Evolutionary conservation across 2,113 vertebrate species (phyloP).

Genomic region (Pterocles orientalis): DNA sequence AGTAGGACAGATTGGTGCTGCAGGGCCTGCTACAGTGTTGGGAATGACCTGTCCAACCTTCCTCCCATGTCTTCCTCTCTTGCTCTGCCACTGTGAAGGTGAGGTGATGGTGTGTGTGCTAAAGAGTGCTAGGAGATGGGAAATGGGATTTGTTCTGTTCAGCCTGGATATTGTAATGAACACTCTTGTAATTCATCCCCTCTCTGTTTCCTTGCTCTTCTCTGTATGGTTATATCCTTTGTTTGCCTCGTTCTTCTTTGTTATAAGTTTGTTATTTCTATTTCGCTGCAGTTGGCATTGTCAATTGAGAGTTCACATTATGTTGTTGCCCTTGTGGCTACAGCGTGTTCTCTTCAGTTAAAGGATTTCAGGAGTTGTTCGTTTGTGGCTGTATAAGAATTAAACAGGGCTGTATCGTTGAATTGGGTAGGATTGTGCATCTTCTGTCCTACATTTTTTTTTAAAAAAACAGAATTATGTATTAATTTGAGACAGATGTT

Average conservation of each 20-base stretch:
- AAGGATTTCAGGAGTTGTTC: background rate
- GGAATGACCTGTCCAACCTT: background rate
- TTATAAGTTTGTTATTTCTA: background rate
- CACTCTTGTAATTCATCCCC: background rate
- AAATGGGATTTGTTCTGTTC: background rate
- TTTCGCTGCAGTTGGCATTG: background rate
- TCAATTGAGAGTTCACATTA: background rate
- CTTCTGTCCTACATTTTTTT: background rate
- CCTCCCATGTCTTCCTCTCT: background rate
- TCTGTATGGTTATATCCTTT: background rate
- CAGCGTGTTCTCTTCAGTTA: background rate
- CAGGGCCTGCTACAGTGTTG: background rate
- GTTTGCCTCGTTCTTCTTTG: background rate
- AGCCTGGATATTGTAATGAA: background rate
- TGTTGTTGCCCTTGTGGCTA: background rate
- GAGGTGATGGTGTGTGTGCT: background rate
- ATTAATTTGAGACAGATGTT: background rate
- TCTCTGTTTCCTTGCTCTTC: background rate
- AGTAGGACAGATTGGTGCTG: background rate
- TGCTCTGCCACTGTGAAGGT: accelerated
- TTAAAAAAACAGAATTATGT: background rate
- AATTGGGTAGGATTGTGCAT: background rate
- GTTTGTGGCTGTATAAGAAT: background rate
- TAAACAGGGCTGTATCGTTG: background rate
- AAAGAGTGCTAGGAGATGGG: background rate